A percentile compares a stretch with the other conserved stretches of the same genome.
Conservation (phyloP, 2,113 vertebrate species). For the Grammomys surdaster region DNA sequence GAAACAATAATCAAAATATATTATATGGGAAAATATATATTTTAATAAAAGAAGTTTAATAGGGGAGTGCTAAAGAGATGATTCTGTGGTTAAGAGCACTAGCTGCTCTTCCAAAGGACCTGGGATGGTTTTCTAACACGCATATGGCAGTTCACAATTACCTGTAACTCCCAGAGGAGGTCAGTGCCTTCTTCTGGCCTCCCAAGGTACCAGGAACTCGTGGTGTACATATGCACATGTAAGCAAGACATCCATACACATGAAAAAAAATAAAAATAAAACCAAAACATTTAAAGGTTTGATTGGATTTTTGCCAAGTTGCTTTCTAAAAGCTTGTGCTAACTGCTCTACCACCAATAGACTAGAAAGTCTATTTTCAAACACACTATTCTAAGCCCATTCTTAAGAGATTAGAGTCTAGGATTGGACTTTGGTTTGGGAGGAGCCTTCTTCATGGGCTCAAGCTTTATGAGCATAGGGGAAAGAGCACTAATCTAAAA, state of each 20-base stretch:
- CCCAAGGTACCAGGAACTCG: not conserved
- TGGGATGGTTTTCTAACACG: not conserved
- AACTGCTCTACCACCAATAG: not conserved
- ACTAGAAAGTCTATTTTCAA: conserved; percentile 28
- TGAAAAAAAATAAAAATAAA: not conserved
- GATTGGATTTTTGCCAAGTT: not conserved
- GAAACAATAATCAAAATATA: not conserved
- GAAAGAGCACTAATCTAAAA: not conserved
- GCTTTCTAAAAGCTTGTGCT: not conserved
- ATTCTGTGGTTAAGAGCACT: not conserved
- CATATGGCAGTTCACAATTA: not conserved
- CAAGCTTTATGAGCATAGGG: not conserved
- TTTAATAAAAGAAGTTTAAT: not conserved
- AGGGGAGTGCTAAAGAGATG: not conserved
- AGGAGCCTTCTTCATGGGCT: not conserved
- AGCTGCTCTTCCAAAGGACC: not conserved
- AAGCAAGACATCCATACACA: not conserved
- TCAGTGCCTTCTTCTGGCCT: not conserved
- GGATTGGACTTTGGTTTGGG: not conserved
- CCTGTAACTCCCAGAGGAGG: not conserved
- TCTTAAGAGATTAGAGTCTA: not conserved
- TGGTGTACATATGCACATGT: too few relatives aligned
- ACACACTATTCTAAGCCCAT: not conserved
- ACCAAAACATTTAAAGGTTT: not conserved
- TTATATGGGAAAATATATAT: not conserved